phyloP scores from a whole-genome alignment of 2,113 vertebrate species.

The Urocolius indicus region DNA sequence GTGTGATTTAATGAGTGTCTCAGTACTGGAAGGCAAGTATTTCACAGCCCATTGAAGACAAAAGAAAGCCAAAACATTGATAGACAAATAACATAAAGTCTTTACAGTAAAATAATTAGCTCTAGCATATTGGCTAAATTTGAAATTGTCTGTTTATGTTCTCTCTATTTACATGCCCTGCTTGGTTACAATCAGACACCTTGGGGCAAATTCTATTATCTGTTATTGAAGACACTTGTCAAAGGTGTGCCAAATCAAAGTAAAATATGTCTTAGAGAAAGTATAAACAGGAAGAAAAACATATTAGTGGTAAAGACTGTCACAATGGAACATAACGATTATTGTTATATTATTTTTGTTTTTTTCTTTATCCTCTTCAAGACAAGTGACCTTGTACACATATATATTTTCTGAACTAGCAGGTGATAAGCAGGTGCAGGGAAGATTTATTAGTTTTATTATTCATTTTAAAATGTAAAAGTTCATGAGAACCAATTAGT shows the following conservation, averaged over 20 bases:
- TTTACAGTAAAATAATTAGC: not conserved
- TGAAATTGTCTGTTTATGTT: not conserved
- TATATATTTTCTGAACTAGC: not conserved
- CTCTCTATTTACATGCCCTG: not conserved
- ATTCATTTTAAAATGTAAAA: not conserved
- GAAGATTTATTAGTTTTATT: not conserved
- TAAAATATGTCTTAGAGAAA: not conserved
- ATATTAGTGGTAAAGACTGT: not conserved
- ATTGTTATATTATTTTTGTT: not conserved
- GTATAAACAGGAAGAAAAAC: not conserved
- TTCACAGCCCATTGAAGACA: not conserved
- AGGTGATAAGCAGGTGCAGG: not conserved
- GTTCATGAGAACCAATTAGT: not conserved
- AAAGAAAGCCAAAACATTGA: not conserved
- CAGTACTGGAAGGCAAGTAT: not conserved
- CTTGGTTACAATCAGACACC: not conserved
- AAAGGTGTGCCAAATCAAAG: not conserved
- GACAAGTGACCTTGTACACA: rapidly evolving
- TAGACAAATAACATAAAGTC: not conserved
- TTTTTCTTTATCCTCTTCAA: no score
- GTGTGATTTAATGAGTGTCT: not conserved
- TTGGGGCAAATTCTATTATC: not conserved
- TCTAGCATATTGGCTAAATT: not conserved
- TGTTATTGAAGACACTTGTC: not conserved
- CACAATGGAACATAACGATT: not conserved